These are phyloP conservation scores for Chrysolina haemoptera DNA, from an alignment of 2,888 invertebrate species.

Conservation along the genomic window DNA sequence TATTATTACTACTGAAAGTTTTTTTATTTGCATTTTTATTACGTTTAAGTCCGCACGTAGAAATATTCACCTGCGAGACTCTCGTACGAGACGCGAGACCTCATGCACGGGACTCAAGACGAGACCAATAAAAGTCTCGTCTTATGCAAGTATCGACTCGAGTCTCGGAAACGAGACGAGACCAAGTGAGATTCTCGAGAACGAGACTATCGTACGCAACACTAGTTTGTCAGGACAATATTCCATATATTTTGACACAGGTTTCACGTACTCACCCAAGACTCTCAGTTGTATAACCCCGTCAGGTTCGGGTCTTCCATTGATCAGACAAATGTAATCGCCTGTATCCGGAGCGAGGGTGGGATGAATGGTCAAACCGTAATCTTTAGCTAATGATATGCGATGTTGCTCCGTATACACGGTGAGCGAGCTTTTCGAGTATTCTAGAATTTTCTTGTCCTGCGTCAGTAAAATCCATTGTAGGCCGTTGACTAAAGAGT, in stretches of 20 bases:
- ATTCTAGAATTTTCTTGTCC: slow-evolving; percentile 72
- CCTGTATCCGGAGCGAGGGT: slow-evolving; percentile 77
- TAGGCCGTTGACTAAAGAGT: slow-evolving; percentile 76
- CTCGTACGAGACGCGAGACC: no score
- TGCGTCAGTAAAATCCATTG: slow-evolving; percentile 74
- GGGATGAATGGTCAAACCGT: slow-evolving; percentile 76
- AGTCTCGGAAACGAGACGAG: no score
- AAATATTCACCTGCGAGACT: no score
- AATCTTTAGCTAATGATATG: slow-evolving; percentile 75
- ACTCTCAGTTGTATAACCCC: slow-evolving; percentile 78
- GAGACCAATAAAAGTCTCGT: no score
- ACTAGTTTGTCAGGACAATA: no score
- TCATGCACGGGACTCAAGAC: no score
- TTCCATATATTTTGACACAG: neutral
- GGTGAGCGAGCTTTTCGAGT: slow-evolving; percentile 70
- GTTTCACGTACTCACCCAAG: slow-evolving; percentile 73
- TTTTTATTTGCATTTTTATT: no score
- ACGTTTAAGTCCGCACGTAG: no score
- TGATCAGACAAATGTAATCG: slow-evolving; percentile 79
- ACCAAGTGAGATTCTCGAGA: no score
- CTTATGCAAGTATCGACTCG: no score
- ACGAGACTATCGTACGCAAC: no score
- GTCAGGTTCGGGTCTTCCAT: slow-evolving; percentile 78
- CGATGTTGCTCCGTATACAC: slow-evolving; percentile 72
- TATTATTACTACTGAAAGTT: no score